Base-by-base conservation (phyloP, 1,140 invertebrate species). In the Zaprionus ghesquierei region DNA sequence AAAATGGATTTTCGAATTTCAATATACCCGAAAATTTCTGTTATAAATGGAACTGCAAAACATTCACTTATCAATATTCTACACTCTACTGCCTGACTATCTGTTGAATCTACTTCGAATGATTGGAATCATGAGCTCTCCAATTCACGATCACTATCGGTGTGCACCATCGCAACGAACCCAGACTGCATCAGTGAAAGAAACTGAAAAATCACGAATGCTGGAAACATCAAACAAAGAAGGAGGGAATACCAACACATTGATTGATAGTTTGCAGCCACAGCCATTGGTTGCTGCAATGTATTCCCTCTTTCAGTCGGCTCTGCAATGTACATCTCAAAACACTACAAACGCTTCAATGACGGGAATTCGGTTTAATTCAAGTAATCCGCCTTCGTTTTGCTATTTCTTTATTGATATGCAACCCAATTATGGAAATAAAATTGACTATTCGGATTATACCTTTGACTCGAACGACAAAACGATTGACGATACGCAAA, bases 321-420 rank as follows among this genome's bases (percentile, higher is more conserved):
- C 71, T n/a, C 46, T 87, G 20, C 63, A 87, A n/a, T 77, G 81
- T 25, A 72, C 75, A 38, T 53, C 75, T 1, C 78, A 87, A 27
- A 82, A 27, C 29, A 54, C 71, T 20, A 56, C 74, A 22, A 74
- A 66, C 31, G 20, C 62, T 6, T 56, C 65, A 5, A 71, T 80
- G 62, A 62, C 68, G 12, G 41, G 77, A 3, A 72, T 85, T 44
- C 53, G 77, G 27, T 72, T 89, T 46, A 59, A 66, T 29, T 38
- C 62, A 5, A 81, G 59, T 41, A 64, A 41, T 13, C 61, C 29
- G 12, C 77, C 70, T 1, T 61, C 81, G 10, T 89, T 81, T 51
- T 87, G 84, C 46, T 87, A 74, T 49, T 87, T 87, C 53, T 84
- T 87, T 27, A 69, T 87, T 22, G 79, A 89, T 59, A 62, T 87